Conservation (phyloP, 2,797 vertebrate genomes). For the Vultur gryphus region DNA sequence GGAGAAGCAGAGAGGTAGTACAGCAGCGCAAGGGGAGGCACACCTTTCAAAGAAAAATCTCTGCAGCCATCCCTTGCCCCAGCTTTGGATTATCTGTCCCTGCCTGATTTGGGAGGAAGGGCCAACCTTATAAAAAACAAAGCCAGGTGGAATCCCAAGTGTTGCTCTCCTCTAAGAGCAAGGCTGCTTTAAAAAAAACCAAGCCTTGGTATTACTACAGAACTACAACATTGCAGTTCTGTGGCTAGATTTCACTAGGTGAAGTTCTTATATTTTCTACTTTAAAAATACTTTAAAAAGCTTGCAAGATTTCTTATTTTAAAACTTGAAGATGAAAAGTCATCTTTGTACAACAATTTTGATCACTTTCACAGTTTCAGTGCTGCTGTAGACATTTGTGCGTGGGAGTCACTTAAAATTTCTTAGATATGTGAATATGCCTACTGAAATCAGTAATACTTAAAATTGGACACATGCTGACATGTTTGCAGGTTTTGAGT, state of each 20-base stretch:
- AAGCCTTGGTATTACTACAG: neutral
- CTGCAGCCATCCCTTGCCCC: neutral
- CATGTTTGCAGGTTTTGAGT: neutral
- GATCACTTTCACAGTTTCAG: neutral
- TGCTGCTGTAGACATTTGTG: neutral
- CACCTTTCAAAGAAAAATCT: neutral
- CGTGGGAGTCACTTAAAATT: neutral
- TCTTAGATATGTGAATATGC: neutral
- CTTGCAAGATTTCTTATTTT: neutral
- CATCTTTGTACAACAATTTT: neutral
- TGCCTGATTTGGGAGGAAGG: neutral
- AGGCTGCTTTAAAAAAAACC: neutral
- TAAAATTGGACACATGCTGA: neutral
- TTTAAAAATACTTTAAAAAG: neutral
- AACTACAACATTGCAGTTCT: neutral
- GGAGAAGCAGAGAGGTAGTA: neutral
- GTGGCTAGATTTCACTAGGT: neutral
- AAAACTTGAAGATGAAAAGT: neutral
- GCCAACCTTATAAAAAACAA: neutral
- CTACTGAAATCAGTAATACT: neutral
- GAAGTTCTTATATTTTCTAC: neutral
- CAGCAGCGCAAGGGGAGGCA: accelerated
- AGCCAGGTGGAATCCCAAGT: accelerated
- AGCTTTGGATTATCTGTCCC: neutral
- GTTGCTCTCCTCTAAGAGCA: neutral